These are phyloP conservation scores for Galbula dea DNA, from an alignment of 2,113 vertebrate species.

Conservation along the genomic window DNA sequence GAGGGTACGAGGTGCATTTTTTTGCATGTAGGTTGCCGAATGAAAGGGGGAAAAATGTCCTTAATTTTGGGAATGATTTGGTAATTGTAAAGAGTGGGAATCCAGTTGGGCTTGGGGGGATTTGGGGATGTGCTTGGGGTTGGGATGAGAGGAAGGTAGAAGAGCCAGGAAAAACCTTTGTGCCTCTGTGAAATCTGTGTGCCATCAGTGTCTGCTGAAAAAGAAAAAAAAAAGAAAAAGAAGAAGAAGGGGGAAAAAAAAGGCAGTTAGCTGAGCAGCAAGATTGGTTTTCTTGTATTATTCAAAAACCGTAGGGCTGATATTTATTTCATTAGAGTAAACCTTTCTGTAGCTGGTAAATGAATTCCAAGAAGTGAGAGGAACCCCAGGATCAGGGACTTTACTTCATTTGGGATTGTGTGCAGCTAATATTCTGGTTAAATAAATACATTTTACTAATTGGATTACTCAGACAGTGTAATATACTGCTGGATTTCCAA, in stretches of 20 bases:
- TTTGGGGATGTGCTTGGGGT: background rate
- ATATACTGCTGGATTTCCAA: slow-evolving; percentile 72
- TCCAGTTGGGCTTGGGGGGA: background rate
- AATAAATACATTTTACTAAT: slow-evolving; percentile 78
- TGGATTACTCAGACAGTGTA: slow-evolving; percentile 74
- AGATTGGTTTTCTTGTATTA: slow-evolving; percentile 29
- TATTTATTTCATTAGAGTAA: slow-evolving; percentile 57
- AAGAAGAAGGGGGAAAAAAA: too few species aligned
- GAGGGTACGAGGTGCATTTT: background rate
- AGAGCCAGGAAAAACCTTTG: background rate
- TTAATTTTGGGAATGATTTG: background rate
- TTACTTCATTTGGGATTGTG: slow-evolving; percentile 42
- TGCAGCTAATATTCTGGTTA: slow-evolving; percentile 65
- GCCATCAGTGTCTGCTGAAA: background rate
- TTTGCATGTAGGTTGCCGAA: background rate
- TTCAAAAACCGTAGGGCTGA: slow-evolving; percentile 29
- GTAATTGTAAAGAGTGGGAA: background rate
- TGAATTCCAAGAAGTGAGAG: slow-evolving; percentile 12
- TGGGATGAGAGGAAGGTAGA: background rate
- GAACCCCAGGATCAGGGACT: slow-evolving; percentile 24
- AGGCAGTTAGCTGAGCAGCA: slow-evolving; percentile 5
- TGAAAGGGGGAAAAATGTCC: background rate
- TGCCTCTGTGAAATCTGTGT: background rate
- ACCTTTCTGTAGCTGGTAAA: slow-evolving; percentile 36
- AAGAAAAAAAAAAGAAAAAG: fast-evolving